Conservation (phyloP, 2,113 vertebrate species). For the Oncorhynchus keta region DNA sequence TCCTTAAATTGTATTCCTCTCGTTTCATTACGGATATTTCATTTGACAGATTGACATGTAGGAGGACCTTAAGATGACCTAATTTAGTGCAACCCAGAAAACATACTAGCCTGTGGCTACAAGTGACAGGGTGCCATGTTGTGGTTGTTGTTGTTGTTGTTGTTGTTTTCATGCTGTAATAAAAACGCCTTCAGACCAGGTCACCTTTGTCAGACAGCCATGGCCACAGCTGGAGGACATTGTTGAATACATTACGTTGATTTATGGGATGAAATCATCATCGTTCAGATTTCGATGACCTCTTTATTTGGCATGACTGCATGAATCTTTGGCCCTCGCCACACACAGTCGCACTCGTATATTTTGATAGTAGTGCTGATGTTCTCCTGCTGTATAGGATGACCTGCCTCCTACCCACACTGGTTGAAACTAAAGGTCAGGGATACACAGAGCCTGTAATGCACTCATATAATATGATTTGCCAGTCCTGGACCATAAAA, state of each 20-base stretch:
- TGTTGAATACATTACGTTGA: slow-evolving; percentile 34
- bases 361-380: slow-evolving; percentile 31
- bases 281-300: slow-evolving; percentile 44
- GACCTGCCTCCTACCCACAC: slow-evolving; percentile 2
- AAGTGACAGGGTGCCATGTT: slow-evolving; percentile 5
- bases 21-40: slow-evolving; percentile 41
- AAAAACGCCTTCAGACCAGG: slow-evolving; percentile 42
- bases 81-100: not conserved
- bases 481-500: not conserved
- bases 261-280: slow-evolving; percentile 52
- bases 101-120: slow-evolving; percentile 10
- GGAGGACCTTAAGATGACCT: slow-evolving; percentile 28
- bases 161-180: slow-evolving; percentile 22
- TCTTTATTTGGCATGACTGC: slow-evolving; percentile 8
- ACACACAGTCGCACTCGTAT: slow-evolving; percentile 3
- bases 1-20: not conserved
- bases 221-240: slow-evolving; percentile 16
- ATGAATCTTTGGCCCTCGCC: slow-evolving; percentile 32
- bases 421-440: slow-evolving; percentile 32
- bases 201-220: slow-evolving; percentile 41
- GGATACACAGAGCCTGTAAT: slow-evolving; percentile 10
- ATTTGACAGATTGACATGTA: slow-evolving; percentile 40
- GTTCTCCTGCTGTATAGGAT: slow-evolving; percentile 32
- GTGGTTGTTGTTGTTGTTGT: slow-evolving; percentile 5
- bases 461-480: not conserved